Evolutionary conservation across 2,797 vertebrate genomes (phyloP).

Genomic region (Esox masquinongy): DNA sequence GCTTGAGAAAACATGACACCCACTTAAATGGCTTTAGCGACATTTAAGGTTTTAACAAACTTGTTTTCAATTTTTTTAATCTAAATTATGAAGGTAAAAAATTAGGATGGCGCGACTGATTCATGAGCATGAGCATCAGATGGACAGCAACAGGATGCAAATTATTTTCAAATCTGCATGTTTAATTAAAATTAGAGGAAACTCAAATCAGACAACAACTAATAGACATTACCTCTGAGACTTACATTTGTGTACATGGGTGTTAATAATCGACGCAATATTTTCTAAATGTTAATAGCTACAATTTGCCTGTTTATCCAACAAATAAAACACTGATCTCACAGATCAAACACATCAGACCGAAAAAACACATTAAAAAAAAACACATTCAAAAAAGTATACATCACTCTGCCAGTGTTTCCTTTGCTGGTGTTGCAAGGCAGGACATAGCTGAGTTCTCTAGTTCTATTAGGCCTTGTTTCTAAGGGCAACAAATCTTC

Average conservation of each 20-base stretch:
- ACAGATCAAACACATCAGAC: neutral
- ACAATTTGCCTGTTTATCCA: neutral
- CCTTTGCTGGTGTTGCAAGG: neutral
- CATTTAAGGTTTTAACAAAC: conserved; percentile 51
- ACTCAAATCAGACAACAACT: conserved; percentile 17
- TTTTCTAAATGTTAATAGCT: neutral
- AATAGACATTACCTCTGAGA: neutral
- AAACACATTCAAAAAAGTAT: neutral
- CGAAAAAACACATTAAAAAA: neutral
- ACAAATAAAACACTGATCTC: neutral
- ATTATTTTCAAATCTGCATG: conserved; percentile 38
- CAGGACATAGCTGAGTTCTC: neutral
- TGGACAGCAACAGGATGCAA: conserved; percentile 25
- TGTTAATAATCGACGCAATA: neutral
- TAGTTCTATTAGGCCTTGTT: neutral
- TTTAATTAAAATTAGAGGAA: conserved; percentile 36
- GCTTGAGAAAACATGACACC: conserved; percentile 48
- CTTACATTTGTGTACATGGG: neutral
- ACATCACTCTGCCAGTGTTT: neutral
- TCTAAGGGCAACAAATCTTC: neutral
- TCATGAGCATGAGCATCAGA: conserved; percentile 21
- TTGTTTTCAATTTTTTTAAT: conserved; percentile 33
- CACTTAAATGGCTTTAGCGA: conserved; percentile 43
- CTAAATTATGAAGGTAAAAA: conserved; percentile 34
- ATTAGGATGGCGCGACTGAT: conserved; percentile 35